phyloP scores from a whole-genome alignment of 2,888 invertebrate genomes.

The Itoplectis maculator region DNA sequence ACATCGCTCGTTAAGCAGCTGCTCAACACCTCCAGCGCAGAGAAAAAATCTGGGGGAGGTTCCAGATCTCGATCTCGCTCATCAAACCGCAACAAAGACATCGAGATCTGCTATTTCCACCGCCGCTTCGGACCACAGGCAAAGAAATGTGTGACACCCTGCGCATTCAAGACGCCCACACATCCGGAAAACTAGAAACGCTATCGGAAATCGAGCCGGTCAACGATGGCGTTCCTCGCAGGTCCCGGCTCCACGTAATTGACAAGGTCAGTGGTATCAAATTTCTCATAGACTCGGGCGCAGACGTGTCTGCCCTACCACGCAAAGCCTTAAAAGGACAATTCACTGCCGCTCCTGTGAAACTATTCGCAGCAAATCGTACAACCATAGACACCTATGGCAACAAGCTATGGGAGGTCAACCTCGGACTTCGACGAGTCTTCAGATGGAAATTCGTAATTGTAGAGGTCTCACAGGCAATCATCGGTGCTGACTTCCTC shows the following conservation, averaged over 20 bases:
- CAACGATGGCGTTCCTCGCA: conserved; percentile 17
- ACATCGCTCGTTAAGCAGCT: no score
- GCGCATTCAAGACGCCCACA: neutral
- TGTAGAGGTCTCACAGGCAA: conserved; percentile 50
- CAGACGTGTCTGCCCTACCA: conserved; percentile 47
- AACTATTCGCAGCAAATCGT: conserved; percentile 54
- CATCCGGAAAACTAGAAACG: neutral
- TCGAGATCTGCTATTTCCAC: conserved; percentile 13
- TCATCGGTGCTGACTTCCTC: conserved; percentile 65
- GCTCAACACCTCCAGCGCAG: no score
- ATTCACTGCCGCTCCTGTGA: neutral
- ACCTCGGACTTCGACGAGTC: conserved; percentile 48
- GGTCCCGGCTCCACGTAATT: conserved; percentile 58
- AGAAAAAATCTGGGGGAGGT: neutral
- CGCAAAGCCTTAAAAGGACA: neutral
- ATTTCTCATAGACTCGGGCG: conserved; percentile 67
- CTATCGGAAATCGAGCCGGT: conserved; percentile 15
- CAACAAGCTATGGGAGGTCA: conserved; percentile 28
- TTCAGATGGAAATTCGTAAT: conserved; percentile 64
- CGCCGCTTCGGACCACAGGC: conserved; percentile 15
- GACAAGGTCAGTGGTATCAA: conserved; percentile 41
- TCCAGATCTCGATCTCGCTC: neutral
- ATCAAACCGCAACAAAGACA: neutral
- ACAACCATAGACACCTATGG: conserved; percentile 51
- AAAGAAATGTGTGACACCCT: neutral